Base-by-base conservation (phyloP, 1,140 invertebrate genomes). In the Halesus radiatus region DNA sequence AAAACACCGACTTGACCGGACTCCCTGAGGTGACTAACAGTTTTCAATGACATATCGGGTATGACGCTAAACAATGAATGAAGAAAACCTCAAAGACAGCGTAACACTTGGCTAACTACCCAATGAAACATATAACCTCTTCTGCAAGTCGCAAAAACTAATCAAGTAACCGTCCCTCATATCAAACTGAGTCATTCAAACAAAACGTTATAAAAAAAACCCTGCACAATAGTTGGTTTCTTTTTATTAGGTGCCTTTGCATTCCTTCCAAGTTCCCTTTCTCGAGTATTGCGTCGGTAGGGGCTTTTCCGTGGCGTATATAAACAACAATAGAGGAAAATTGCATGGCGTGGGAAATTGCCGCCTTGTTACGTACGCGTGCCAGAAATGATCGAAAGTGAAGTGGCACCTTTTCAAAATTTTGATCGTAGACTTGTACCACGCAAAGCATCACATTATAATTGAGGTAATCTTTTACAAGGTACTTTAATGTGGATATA, bases 41-140 rank as follows among this genome's bases (percentile, higher is more conserved):
- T 37, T 32, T 72, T 23, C 68, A 29, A 72, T 72, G 16, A 72
- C 68, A 72, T 72, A 72, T 72, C 45, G 52, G 26, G 45, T 72
- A 26, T 72, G 50, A 26, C 20, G 68, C 16, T 53, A n/a, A 72
- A 72, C 68, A 72, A 72, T 72, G 68, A 72, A 72, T 70, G 66
- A 26, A 53, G 45, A 72, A 72, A 72, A 72, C 52, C 18, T n/a
- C 18, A 53, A 53, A 52, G 45, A 53, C 62, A 37, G 16, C 45
- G 68, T 53, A 72, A 72, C 68, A 72, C n/a, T 52, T 53, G 10
- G 22, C 16, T 52, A 72, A 20, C 50, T 26, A 72, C 32, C 66
- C 66, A 50, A 70, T 66, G 62, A 66, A 66, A 72, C 68, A 53
- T 53, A 72, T 20, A 72, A 72, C 50, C 20, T 66, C 62, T 32